Conservation (phyloP, 2,113 vertebrate genomes). For the Anolis carolinensis region DNA sequence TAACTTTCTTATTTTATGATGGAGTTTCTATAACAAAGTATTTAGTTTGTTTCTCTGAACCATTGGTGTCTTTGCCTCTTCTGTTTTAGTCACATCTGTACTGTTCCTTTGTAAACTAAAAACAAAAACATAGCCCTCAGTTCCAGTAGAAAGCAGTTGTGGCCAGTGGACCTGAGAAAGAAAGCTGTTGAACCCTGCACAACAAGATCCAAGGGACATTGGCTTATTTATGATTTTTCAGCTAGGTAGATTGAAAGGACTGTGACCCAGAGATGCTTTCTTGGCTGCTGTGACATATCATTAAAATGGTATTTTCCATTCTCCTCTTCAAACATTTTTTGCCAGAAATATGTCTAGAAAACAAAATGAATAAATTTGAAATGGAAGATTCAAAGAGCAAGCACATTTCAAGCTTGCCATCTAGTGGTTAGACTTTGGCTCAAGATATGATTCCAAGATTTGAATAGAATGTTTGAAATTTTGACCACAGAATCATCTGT, state of each 20-base stretch:
- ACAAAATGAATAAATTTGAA: constrained; percentile 46
- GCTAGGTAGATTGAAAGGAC: constrained; percentile 5
- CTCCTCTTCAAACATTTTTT: constrained; percentile 33
- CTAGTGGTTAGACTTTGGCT: constrained; percentile 61
- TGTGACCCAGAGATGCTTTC: constrained; percentile 5
- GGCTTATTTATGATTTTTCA: constrained; percentile 12
- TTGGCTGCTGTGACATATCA: constrained; percentile 3
- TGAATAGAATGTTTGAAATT: background rate
- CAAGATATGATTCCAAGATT: background rate
- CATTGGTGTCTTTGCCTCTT: too few relatives aligned
- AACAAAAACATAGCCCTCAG: too few relatives aligned
- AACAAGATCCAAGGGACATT: background rate
- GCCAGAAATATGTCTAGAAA: constrained; percentile 45
- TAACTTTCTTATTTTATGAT: background rate
- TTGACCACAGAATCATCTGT: background rate
- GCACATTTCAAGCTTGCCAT: constrained; percentile 66
- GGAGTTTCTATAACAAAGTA: background rate
- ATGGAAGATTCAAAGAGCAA: constrained; percentile 33
- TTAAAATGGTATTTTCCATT: constrained; percentile 52
- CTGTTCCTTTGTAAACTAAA: too few relatives aligned
- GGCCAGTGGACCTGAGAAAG: background rate
- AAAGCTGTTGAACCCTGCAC: too few relatives aligned
- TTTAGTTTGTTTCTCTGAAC: too few relatives aligned
- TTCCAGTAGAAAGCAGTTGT: background rate
- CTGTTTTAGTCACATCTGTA: too few relatives aligned